phyloP scores from a whole-genome alignment of 64 coral and sea anemone species.

The Actinia equina region DNA sequence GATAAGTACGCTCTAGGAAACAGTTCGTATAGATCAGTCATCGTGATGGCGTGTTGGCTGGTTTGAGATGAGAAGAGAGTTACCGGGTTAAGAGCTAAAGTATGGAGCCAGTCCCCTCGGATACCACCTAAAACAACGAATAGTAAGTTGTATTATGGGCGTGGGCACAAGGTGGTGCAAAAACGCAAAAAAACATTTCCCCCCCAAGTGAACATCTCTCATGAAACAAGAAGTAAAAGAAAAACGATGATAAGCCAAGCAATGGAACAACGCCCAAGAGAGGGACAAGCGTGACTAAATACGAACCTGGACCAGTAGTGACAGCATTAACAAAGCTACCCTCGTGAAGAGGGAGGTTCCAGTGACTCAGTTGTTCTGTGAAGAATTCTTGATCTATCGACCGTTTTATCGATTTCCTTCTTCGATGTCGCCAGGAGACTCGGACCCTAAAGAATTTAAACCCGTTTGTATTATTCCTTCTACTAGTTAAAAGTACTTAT shows the following conservation, averaged over 20 bases:
- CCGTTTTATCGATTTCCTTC: conserved; percentile 61
- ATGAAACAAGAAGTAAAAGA: no score
- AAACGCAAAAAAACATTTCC: no score
- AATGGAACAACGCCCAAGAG: neutral
- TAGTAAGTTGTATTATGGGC: no score
- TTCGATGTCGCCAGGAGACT: conserved; percentile 33
- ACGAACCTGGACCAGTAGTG: conserved; percentile 71
- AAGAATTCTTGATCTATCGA: conserved; percentile 69
- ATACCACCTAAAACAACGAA: conserved; percentile 43
- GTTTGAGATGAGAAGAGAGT: conserved; percentile 81
- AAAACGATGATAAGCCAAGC: neutral
- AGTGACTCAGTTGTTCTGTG: conserved; percentile 86
- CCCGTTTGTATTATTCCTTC: no score
- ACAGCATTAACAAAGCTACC: conserved; percentile 55
- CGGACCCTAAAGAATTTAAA: conserved; percentile 39
- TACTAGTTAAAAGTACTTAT: no score
- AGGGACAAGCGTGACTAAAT: neutral
- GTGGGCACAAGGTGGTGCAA: no score
- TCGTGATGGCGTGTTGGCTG: conserved; percentile 69
- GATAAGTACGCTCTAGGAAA: conserved; percentile 65
- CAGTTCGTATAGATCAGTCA: conserved; percentile 73
- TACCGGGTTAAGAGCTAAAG: conserved; percentile 73
- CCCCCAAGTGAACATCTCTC: no score
- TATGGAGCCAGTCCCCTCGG: conserved; percentile 89
- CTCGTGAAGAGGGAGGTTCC: conserved; percentile 87